Evolutionary conservation across 2,797 vertebrate genomes (phyloP), one percentile per base, ranked within the genome.

Genomic region (Sebastes minor): DNA sequence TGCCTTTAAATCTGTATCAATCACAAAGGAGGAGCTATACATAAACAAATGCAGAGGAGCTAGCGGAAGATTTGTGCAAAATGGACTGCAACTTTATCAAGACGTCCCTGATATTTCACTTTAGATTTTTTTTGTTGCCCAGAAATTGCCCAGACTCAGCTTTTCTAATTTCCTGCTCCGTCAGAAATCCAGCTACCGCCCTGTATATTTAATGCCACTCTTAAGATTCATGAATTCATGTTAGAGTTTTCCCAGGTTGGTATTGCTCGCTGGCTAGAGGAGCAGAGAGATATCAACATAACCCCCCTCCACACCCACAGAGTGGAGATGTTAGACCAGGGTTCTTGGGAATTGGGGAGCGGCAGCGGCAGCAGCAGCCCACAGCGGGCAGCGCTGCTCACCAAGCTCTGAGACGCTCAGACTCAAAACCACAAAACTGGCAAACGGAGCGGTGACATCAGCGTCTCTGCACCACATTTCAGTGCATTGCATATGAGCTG

Each of bases 381-480:
- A 75, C 82, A 72, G 52, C 16, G 65, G 78, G 84, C 85, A 83
- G 83, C 14, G 5, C 69, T 71, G 63, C 83, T 83, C 76, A 66
- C 74, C 68, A 9, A 79, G 78, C 85, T 74, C 74, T 49, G 74
- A 90, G 88, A 88, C n/a, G 22, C 68, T 86, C 78, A 71, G 85
- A 80, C 87, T 79, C 83, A 0, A 71, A 89, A 91, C 87, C 90
- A 42, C 85, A 71, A 86, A 86, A 81, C 81, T 88, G 82, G 88
- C 81, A 81, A 88, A 85, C 3, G 18, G 38, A 88, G 84, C 57
- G 16, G 83, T 93, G 94, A 93, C 92, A 87, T 94, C 92, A 94
- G 84, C 70, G 27, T 85, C 82, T 91, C 82, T 82, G 81, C 78
- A 63, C 76, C 87, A 80, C 82, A 80, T 89, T 86, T 89, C 74